Base-by-base conservation (phyloP, 64 coral and sea anemone species). In the Orbicella faveolata region DNA sequence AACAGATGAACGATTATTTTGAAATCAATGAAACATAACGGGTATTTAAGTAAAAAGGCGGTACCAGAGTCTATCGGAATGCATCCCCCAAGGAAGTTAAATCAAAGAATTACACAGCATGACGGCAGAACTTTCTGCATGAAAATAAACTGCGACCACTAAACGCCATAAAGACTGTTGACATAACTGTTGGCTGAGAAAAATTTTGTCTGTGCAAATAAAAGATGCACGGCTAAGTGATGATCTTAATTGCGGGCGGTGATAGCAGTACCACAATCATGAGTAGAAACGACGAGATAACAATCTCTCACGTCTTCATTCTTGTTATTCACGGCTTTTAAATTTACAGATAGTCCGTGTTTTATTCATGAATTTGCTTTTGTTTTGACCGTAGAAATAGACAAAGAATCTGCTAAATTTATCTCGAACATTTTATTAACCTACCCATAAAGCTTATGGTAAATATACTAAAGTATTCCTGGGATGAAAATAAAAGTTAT, bases 71-170 rank as follows among this genome's bases (percentile, higher is more conserved):
- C n/a, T 63, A 80, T 64, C 18, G 80, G 80, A 83, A 83, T 84
- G 81, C 81, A 69, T 84, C 81, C 81, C 81, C 63, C 19, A 30
- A 84, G 82, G 37, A 26, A 85, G 61, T 18, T 15, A 82, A 41
- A 44, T 9, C 48, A 52, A 70, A 53, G 82, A 15, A 15, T 23
- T 52, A 18, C 6, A 20, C 30, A 85, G 59, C 79, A 34, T 36
- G 36, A 85, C 19, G 68, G 65, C 63, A 72, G 52, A 67, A 34
- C 44, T 53, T 44, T 70, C 72, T 73, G 82, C 52, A 85, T 73
- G 52, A 85, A 52, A 72, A 72, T 66, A 12, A 67, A 16, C 63
- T 0, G 0, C 0, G 9, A 25, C 2, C 9, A 25, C 23, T n/a
- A 6, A 26, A 70, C 23, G 21, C 67, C 21, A 70, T 5, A 0